These are phyloP conservation scores for Pandion haliaetus DNA, from an alignment of 2,113 vertebrate genomes.

Conservation along the genomic window DNA sequence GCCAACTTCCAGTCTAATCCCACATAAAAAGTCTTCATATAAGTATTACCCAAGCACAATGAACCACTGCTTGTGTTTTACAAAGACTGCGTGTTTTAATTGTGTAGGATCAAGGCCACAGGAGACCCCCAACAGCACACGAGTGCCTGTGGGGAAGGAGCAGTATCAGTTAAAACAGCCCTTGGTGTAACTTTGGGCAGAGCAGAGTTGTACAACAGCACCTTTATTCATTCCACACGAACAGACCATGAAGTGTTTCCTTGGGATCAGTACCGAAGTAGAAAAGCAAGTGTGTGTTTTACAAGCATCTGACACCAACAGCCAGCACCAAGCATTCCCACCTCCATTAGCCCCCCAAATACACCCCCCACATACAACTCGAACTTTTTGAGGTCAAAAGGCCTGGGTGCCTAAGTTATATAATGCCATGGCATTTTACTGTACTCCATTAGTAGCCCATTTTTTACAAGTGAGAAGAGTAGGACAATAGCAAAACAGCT, in stretches of 20 bases:
- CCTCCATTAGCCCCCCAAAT: not conserved
- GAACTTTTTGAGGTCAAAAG: not conserved
- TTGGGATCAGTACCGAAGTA: not conserved
- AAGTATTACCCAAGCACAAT: not conserved
- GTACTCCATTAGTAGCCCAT: not conserved
- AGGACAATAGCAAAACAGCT: not conserved
- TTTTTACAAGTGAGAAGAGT: not conserved
- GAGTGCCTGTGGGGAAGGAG: rapidly evolving
- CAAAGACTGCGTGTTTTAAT: not conserved
- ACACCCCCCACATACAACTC: not conserved
- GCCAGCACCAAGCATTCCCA: not conserved
- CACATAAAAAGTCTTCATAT: not conserved
- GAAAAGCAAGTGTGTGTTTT: not conserved
- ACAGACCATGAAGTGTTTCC: rapidly evolving
- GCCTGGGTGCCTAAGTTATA: not conserved
- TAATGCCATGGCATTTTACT: not conserved
- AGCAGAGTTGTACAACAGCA: not conserved
- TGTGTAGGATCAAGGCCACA: no score
- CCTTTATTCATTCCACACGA: not conserved
- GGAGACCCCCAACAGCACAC: rapidly evolving
- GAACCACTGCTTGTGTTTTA: not conserved
- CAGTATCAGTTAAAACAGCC: not conserved
- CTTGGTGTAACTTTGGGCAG: not conserved
- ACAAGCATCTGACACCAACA: not conserved
- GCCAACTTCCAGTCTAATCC: not conserved